Evolutionary conservation across 1,140 invertebrate genomes (phyloP).

Genomic region (Heliconius nattereri): DNA sequence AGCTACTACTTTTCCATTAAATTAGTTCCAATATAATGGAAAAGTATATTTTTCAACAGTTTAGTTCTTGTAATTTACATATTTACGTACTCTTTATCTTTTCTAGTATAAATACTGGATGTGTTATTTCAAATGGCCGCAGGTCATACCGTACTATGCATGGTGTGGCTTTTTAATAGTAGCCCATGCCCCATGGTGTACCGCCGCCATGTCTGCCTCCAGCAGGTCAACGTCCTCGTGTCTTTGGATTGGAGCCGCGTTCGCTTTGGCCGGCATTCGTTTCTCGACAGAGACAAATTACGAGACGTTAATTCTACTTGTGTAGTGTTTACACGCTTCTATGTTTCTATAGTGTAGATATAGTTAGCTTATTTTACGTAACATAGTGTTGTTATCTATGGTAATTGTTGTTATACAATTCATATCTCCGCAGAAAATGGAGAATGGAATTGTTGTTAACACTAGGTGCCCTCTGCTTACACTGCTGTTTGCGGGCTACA

Average conservation of each 20-base stretch:
- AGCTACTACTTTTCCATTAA: too few relatives aligned
- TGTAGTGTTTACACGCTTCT: background rate
- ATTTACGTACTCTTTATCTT: background rate
- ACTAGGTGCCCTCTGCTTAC: too few relatives aligned
- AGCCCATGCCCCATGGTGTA: conserved; percentile 52
- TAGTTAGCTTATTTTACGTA: background rate
- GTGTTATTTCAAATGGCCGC: conserved; percentile 32
- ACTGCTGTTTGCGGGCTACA: too few relatives aligned
- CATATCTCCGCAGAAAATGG: background rate
- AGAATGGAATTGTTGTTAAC: too few relatives aligned
- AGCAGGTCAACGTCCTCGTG: conserved; percentile 54
- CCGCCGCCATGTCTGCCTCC: conserved; percentile 65
- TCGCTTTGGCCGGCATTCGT: conserved; percentile 55
- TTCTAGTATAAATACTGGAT: conserved; percentile 14
- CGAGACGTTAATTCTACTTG: conserved; percentile 28
- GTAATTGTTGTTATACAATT: background rate
- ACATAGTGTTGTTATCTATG: background rate
- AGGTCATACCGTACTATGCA: conserved; percentile 25
- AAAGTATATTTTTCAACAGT: background rate
- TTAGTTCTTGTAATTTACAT: background rate
- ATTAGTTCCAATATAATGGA: too few relatives aligned
- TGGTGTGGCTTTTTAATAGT: conserved; percentile 46
- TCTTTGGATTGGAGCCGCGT: conserved; percentile 48
- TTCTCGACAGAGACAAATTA: conserved; percentile 39
- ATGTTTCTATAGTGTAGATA: background rate